Evolutionary conservation across 2,113 vertebrate genomes (phyloP).

Genomic region (Alligator sinensis): DNA sequence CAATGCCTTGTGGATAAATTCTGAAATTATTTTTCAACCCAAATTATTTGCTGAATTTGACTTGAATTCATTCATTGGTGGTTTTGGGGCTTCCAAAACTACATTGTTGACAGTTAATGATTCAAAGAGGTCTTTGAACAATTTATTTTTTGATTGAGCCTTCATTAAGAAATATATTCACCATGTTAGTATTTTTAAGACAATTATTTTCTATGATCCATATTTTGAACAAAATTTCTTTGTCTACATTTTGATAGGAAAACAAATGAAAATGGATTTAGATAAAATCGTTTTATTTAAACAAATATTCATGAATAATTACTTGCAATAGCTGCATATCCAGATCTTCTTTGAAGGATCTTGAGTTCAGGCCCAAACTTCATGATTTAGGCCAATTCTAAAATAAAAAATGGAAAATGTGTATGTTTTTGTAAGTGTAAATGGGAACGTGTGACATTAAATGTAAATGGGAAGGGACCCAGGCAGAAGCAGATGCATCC

Average conservation of each 20-base stretch:
- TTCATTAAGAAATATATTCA: background rate
- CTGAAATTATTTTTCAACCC: background rate
- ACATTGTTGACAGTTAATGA: background rate
- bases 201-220: background rate
- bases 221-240: background rate
- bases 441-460: no score
- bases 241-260: background rate
- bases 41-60: background rate
- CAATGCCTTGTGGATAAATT: background rate
- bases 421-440: no score
- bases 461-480: no score
- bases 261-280: background rate
- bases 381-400: background rate
- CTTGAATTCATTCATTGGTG: background rate
- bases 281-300: background rate
- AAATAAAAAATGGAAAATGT: no score
- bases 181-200: background rate
- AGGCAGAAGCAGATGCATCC: no score
- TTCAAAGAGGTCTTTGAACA: background rate
- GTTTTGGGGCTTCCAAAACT: background rate
- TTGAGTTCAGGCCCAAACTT: background rate
- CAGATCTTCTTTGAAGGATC: background rate
- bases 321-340: background rate
- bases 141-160: background rate
- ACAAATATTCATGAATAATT: background rate